Base-by-base conservation (phyloP, 1,140 invertebrate genomes). In the Spodoptera litura region DNA sequence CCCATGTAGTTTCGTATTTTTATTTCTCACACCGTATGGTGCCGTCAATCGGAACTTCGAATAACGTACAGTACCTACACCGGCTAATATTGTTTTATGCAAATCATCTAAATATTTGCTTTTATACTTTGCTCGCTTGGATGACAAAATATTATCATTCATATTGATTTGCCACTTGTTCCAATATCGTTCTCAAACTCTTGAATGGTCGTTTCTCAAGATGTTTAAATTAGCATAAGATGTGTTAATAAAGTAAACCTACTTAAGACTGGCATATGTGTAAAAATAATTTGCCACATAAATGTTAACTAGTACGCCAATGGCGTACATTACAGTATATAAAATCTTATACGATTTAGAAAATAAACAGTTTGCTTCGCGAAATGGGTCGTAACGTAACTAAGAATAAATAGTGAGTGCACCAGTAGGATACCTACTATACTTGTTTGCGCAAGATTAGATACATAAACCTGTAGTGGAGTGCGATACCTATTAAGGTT, bases 401-500 rank as follows among this genome's bases (percentile, higher is more conserved):
- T 87, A 88, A 84, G 86, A 87, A 88, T 87, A 87, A 89, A 82
- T 81, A 78, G 81, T 74, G 82, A 84, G 81, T 86, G 83, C 81
- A 85, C 61, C 78, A 78, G 80, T 80, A 78, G 80, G 15, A 73
- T 58, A 83, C 78, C 78, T 74, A 72, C 58, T 73, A 61, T 73
- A 80, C 80, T 82, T 86, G 85, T 88, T 88, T 89, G 87, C 81
- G 81, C 79, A 86, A 89, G 87, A 87, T 88, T 84, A 87, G 85
- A 87, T 85, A 85, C 84, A 84, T 83, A 88, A 89, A 87, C 81
- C 80, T 80, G 78, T 80, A 81, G 79, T 82, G 55, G 31, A 73
- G 75, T 44, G 74, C 66, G 53, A 80, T 81, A 80, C 71, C 38
- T 77, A 79, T 73, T 78, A 78, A 76, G 62, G 75, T 59, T 74